phyloP scores from a whole-genome alignment of 2,797 vertebrate species.

The Tarsius wallacei region DNA sequence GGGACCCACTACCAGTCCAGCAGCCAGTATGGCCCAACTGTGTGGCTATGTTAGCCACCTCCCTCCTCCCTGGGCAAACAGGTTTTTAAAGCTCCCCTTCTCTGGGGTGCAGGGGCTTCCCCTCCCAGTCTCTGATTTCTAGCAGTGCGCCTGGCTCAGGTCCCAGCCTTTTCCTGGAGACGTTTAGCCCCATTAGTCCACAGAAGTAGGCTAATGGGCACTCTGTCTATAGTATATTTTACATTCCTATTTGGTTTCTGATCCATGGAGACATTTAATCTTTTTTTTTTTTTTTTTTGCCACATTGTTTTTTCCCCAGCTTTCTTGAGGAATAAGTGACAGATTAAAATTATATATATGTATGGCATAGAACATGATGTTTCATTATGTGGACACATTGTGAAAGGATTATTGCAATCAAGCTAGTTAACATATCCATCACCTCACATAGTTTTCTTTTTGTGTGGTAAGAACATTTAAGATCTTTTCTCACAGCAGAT shows the following conservation, averaged over 20 bases:
- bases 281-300: not conserved
- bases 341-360: not conserved
- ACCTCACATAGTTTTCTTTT: not conserved
- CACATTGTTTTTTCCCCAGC: not conserved
- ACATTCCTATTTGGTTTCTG: constrained; percentile 47
- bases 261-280: not conserved
- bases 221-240: not conserved
- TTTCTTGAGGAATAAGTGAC: not conserved
- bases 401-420: not conserved
- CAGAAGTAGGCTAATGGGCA: not conserved
- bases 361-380: not conserved
- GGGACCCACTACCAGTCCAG: not conserved
- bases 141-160: not conserved
- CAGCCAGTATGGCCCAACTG: not conserved
- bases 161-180: not conserved
- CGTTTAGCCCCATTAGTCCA: not conserved
- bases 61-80: not conserved
- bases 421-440: not conserved
- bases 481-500: not conserved
- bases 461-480: not conserved
- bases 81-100: not conserved
- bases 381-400: not conserved
- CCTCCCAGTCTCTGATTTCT: not conserved
- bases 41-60: not conserved
- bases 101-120: not conserved